These are phyloP conservation scores for Coracopsis vasa DNA, from an alignment of 2,113 vertebrate genomes.

Conservation along the genomic window DNA sequence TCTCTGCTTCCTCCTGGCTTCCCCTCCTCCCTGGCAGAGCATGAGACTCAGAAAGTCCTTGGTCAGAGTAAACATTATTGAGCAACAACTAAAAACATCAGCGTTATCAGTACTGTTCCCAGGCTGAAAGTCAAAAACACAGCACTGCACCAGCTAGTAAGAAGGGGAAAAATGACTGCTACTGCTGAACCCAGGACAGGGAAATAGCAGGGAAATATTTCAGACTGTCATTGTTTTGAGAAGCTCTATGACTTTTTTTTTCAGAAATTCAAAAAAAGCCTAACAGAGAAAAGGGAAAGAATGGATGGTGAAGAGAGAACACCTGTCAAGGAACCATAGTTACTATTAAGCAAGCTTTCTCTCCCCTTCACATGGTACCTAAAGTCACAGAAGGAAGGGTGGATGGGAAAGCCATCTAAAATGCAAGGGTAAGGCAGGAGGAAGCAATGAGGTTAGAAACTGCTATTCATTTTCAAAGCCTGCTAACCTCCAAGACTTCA, in stretches of 20 bases:
- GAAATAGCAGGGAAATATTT: not conserved
- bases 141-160: too few relatives aligned
- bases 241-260: not conserved
- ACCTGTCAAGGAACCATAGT: not conserved
- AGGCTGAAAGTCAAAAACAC: too few relatives aligned
- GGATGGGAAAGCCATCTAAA: not conserved
- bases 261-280: not conserved
- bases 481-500: not conserved
- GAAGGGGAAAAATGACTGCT: too few relatives aligned
- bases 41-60: too few relatives aligned
- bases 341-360: not conserved
- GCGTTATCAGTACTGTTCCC: too few relatives aligned
- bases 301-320: not conserved
- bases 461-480: not conserved
- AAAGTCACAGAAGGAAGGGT: not conserved
- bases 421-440: fast-evolving
- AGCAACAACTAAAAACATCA: too few relatives aligned
- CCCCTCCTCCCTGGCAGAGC: too few relatives aligned
- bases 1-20: too few relatives aligned
- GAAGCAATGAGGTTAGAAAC: not conserved
- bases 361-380: not conserved
- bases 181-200: too few relatives aligned
- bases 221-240: not conserved
- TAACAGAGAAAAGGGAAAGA: not conserved
- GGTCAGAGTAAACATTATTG: too few relatives aligned